Evolutionary conservation across 2,888 invertebrate species (phyloP), one percentile per base, ranked within the genome.

Genomic region (Tipula helvola): DNA sequence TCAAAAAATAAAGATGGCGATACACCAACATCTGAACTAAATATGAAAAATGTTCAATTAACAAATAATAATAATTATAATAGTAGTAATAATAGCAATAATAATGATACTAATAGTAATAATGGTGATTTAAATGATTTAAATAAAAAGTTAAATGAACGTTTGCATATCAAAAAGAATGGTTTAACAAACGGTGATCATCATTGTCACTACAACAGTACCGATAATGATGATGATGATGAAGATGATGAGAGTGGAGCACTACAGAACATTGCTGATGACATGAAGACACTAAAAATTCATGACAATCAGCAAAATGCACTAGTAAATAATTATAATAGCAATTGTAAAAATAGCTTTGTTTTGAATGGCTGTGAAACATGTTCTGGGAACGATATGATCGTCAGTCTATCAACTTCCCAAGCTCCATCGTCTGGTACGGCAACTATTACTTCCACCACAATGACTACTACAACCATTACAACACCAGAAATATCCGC

Each of bases 91-190:
- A 41, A 39, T 39, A 84, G n/a, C 16, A 36, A 84, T 84, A 84
- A 39, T 39, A 39, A 41, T 41, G 39, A 84, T 84, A 36, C 10
- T 13, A 39, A 84, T 84, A 36, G 16, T 39, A 28, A 10, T 71
- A 71, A 71, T 71, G 71, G 71, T 71, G 84, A 84, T 86, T 84
- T 87, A n/a, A 42, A 87, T 42, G n/a, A 41, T 28, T 85, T 87
- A 13, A 87, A 57, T 86, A 57, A 87, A 87, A 86, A 87, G 42
- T 39, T 87, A 18, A 71, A 86, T 42, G 86, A 87, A 36, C 86
- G 87, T 39, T 39, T 86, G 86, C 87, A 87, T 83, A 87, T 87
- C 28, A 87, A 87, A 86, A 86, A 87, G 57, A 88, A 88, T 87
- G 88, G 88, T 8, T 87, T 87, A 86, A 85, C 87, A 42, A 86